Evolutionary conservation across 2,797 vertebrate genomes (phyloP), one percentile per base, ranked within the genome.

Genomic region (Rhodeus uyekii): DNA sequence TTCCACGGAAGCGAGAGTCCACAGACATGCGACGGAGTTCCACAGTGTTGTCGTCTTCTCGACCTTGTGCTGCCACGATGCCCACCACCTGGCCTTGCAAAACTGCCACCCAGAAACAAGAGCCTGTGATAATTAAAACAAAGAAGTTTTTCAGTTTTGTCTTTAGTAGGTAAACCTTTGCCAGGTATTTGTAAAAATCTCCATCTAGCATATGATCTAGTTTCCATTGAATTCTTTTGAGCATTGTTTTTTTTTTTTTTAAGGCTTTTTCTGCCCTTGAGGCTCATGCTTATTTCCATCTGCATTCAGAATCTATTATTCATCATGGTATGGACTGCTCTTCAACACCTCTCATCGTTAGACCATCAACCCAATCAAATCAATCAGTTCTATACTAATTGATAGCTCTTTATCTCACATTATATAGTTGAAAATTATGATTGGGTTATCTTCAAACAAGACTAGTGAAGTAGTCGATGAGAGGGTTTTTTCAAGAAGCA

Each of bases 21-120:
- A 99, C 98, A 0, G 98, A 99, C 98, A 99, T 99, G 87, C 98
- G 98, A 6, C 96, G 94, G 86, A 99, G 93, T 93, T 99, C 98
- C 85, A 99, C 94, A 0, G 96, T 95, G 94, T 98, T 98, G 94
- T 99, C 97, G 0, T 98, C 97, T 88, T 97, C 96, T 0, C 95
- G 95, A 84, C 97, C 96, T 84, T 97, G 94, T 0, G 98, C 98
- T 0, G 97, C 98, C 88, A 99, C 98, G 0, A 99, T 98, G 87
- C 98, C 98, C 85, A 99, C 98, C 76, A 99, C 96, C 0, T 95
- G 96, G 85, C 98, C 96, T 0, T 98, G 97, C 79, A 99, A 92
- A 89, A 99, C 94, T 0, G 98, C 98, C n/a, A 99, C 98, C 98
- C 98, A 99, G 95, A 99, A 99, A 88, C 96, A 96, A 89, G 97